Evolutionary conservation across 2,797 vertebrate species (phyloP), one percentile per base, ranked within the genome.

Genomic region (Mus caroli): DNA sequence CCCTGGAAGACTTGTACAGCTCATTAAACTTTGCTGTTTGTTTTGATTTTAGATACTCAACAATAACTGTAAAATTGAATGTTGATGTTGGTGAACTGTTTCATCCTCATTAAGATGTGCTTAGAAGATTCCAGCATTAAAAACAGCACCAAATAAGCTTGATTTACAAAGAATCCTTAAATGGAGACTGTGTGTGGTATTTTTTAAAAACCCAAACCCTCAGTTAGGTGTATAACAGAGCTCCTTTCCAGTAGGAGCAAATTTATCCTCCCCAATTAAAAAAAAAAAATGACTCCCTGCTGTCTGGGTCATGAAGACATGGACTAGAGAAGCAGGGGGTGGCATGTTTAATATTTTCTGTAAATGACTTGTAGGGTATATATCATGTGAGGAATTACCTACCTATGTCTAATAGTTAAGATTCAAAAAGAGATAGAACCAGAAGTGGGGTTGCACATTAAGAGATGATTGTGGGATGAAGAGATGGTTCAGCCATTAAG

Each of bases 1-100:
- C 58, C 43, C n/a, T 52, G 14, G 62, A 87, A 71, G 24, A 58
- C 62, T 80, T 83, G 15, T n/a, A 15, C 0, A n/a, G 43, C 50
- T 56, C 56, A 15, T 54, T 86, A 40, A 6, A 1, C 76, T 28
- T 26, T 7, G 52, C 31, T 82, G 8, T 75, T 56, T 75, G 50
- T 86, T 92, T 95, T 91, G 71, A 80, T 77, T 77, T 91, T 15
- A 76, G 56, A 79, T 26, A 58, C 93, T 80, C 20, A 43, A 37
- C 67, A 93, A 80, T 31, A 75, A 88, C 78, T 37, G 6, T 87
- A 60, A 85, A 80, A 73, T 10, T 46, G 46, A 84, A 92, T 14
- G 14, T 31, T 79, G 3, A 82, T n/a, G 11, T 20, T 77, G 73
- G 62, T 54, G 19, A 78, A 54, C 67, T 88, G 67, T 37, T 93